These are phyloP conservation scores for Epizoanthus illoricatus DNA, from an alignment of 92 coral and sea anemone genomes.

Conservation along the genomic window DNA sequence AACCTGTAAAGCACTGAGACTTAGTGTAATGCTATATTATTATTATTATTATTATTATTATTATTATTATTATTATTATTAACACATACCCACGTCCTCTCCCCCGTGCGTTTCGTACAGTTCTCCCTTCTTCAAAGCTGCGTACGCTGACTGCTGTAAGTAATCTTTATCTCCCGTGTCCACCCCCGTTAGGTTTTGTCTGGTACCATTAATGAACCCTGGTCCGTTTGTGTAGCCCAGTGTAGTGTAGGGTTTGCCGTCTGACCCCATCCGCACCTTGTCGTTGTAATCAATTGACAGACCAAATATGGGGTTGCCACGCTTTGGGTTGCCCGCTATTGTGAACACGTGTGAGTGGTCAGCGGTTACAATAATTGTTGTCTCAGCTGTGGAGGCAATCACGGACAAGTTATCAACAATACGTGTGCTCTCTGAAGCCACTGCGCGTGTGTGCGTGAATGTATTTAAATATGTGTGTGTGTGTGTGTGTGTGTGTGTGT, in stretches of 20 bases:
- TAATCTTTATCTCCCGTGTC: constrained; percentile 27
- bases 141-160: constrained; percentile 41
- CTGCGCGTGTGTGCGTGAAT: background rate
- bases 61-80: too few species aligned
- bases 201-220: constrained; percentile 16
- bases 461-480: too few species aligned
- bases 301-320: constrained; percentile 51
- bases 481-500: too few species aligned
- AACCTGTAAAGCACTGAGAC: too few species aligned
- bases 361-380: constrained; percentile 46
- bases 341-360: constrained; percentile 49
- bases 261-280: background rate
- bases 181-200: constrained; percentile 46
- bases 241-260: constrained; percentile 51
- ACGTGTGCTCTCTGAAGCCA: background rate
- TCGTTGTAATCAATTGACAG: background rate
- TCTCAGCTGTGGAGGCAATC: constrained; percentile 33
- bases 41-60: too few species aligned
- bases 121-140: constrained; percentile 13
- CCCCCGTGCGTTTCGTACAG: constrained; percentile 51
- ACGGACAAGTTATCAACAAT: background rate
- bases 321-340: constrained; percentile 43
- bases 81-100: constrained; percentile 51
- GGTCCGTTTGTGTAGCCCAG: constrained; percentile 53
- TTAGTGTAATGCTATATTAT: too few species aligned